Evolutionary conservation across 2,797 vertebrate species (phyloP), one percentile per base, ranked within the genome.

Genomic region (Heliangelus exortis): DNA sequence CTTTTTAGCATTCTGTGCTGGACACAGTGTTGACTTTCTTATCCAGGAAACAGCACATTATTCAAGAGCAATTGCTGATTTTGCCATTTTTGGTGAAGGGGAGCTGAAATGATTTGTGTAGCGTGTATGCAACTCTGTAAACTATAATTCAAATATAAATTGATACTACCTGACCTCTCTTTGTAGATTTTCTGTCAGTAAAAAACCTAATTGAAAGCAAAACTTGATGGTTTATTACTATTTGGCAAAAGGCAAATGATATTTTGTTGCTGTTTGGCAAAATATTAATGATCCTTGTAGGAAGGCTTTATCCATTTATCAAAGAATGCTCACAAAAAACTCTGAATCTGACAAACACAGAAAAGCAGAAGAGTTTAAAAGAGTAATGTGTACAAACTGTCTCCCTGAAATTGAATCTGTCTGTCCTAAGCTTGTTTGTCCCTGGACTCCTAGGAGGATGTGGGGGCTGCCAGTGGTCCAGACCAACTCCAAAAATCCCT

Each of bases 51-150:
- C 73, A 39, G 13, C 5, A 33, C 61, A 18, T 34, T 76, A 48
- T 43, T 43, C 73, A 39, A 76, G 25, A 21, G 11, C 17, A 41
- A 20, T 54, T 63, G 31, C 21, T 89, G 65, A 29, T 88, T 92
- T 92, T 90, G 36, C 43, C 4, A 47, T 77, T 85, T 88, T 33
- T 80, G 43, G 13, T 34, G 22, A 85, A 81, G 53, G 45, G 66
- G 58, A 90, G 15, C 33, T 62, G 51, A 51, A 92, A 48, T 69
- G 4, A 75, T 75, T 78, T 92, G 59, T 84, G 17, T 72, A 76
- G 66, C 20, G 12, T 33, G 23, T 76, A 51, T 92, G 55, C 48
- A 61, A 69, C 33, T 41, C 74, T 26, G 25, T 31, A 81, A 78
- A 3, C 31, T 84, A 23, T 87, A 82, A 73, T 66, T 87, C 3